Evolutionary conservation across 2,797 vertebrate genomes (phyloP).

Genomic region (Iguana delicatissima): DNA sequence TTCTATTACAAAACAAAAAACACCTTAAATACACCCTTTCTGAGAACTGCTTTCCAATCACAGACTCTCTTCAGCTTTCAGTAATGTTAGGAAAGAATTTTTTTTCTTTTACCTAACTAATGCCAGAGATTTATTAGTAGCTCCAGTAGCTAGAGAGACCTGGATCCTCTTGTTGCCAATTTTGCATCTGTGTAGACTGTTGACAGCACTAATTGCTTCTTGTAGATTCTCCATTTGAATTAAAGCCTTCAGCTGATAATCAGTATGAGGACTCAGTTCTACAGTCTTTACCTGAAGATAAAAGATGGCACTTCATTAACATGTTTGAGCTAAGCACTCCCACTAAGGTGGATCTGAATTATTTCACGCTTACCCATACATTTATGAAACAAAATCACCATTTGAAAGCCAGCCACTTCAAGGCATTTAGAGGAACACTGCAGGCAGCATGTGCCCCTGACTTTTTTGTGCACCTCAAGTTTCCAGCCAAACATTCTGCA

Average conservation of each 20-base stretch:
- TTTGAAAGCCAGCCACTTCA: not conserved
- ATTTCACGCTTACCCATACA: too few species aligned
- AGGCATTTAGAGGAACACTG: not conserved
- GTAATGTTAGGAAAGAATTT: not conserved
- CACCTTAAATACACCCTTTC: not conserved
- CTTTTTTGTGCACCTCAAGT: too few species aligned
- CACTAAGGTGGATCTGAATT: fast-evolving
- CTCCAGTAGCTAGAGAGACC: constrained; percentile 91
- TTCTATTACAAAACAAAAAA: not conserved
- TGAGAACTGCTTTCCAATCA: not conserved
- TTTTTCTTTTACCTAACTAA: constrained; percentile 86
- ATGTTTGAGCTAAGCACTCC: not conserved
- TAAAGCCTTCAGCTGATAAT: constrained; percentile 94
- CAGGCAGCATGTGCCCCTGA: not conserved
- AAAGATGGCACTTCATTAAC: not conserved
- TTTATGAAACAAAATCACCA: not conserved
- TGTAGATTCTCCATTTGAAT: constrained; percentile 93
- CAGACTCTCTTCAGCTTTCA: not conserved
- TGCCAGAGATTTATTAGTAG: constrained; percentile 88
- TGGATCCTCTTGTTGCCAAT: constrained; percentile 95
- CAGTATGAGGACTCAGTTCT: constrained; percentile 96
- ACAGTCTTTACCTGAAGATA: constrained; percentile 88
- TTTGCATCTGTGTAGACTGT: constrained; percentile 91
- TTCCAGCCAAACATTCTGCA: too few species aligned
- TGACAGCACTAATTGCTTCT: constrained; percentile 93